Evolutionary conservation across 2,888 invertebrate genomes (phyloP).

Genomic region (Margaritifera margaritifera): DNA sequence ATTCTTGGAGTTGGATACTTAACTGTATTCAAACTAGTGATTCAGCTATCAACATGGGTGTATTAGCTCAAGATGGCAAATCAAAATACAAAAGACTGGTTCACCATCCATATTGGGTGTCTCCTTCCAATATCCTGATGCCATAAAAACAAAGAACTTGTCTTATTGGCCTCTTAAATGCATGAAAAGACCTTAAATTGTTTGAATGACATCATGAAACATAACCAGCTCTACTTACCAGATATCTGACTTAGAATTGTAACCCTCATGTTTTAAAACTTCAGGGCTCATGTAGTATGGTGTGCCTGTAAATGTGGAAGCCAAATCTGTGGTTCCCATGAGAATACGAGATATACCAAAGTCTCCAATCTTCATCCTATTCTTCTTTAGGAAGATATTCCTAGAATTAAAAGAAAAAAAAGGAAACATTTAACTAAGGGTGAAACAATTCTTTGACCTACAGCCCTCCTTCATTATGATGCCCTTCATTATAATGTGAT

Average conservation of each 20-base stretch:
- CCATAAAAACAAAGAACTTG: too few relatives aligned
- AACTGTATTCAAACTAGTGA: too few relatives aligned
- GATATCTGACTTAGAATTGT: constrained; percentile 73
- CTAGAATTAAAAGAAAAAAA: constrained; percentile 47
- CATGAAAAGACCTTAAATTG: not conserved
- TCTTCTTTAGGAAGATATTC: constrained; percentile 72
- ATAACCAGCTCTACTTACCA: constrained; percentile 59
- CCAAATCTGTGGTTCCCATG: constrained; percentile 72
- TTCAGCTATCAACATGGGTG: too few relatives aligned
- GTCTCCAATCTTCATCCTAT: constrained; percentile 72
- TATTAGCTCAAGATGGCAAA: too few relatives aligned
- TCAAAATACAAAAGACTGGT: too few relatives aligned
- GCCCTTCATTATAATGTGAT: too few relatives aligned
- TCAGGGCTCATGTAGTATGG: constrained; percentile 74
- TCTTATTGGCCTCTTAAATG: too few relatives aligned
- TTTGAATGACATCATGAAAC: not conserved
- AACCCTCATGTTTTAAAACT: constrained; percentile 73
- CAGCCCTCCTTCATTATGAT: too few relatives aligned
- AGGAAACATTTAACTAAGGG: not conserved
- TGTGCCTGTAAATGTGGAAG: constrained; percentile 73
- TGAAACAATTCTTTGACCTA: not conserved
- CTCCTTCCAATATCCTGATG: too few relatives aligned
- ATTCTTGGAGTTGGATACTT: too few relatives aligned
- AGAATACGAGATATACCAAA: constrained; percentile 73
- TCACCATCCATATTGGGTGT: too few relatives aligned